Percentiles rank a stretch among this genome's conserved stretches.
These are phyloP conservation scores for Rhinopithecus roxellana DNA, from an alignment of 2,113 vertebrate genomes.

Conservation along the genomic window DNA sequence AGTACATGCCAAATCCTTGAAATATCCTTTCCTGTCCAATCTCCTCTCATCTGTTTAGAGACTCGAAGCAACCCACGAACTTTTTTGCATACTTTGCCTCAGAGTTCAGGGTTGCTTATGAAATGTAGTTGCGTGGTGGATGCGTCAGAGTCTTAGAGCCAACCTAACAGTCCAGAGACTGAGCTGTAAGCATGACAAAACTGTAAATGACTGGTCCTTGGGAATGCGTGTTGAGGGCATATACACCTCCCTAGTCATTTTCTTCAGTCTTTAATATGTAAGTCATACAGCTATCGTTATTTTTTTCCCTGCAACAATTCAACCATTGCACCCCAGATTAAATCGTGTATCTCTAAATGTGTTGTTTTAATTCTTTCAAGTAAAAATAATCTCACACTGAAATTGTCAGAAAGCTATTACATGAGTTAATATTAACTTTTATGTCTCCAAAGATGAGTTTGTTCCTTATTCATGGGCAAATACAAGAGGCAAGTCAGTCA, in stretches of 20 bases:
- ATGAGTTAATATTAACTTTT: not conserved
- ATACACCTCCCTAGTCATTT: fast-evolving
- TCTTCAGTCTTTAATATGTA: fast-evolving
- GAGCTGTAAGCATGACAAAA: fast-evolving
- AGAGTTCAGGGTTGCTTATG: not conserved
- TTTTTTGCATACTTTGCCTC: not conserved
- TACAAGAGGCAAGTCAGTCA: too few relatives aligned
- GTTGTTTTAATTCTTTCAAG: not conserved
- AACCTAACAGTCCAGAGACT: fast-evolving
- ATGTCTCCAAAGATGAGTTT: too few relatives aligned
- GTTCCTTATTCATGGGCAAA: not conserved
- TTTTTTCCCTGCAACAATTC: not conserved
- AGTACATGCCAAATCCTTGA: slow-evolving; percentile 27
- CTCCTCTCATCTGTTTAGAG: not conserved
- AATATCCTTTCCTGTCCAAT: not conserved
- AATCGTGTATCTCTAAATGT: not conserved
- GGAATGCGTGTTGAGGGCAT: fast-evolving
- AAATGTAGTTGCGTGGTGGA: not conserved
- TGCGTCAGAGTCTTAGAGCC: not conserved
- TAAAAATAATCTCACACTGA: not conserved
- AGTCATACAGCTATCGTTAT: too few relatives aligned
- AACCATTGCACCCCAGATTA: not conserved
- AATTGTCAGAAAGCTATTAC: not conserved
- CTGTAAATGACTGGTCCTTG: fast-evolving
- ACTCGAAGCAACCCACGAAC: not conserved